Conservation (phyloP, 2,888 invertebrate species). For the Onchidella celtica region DNA sequence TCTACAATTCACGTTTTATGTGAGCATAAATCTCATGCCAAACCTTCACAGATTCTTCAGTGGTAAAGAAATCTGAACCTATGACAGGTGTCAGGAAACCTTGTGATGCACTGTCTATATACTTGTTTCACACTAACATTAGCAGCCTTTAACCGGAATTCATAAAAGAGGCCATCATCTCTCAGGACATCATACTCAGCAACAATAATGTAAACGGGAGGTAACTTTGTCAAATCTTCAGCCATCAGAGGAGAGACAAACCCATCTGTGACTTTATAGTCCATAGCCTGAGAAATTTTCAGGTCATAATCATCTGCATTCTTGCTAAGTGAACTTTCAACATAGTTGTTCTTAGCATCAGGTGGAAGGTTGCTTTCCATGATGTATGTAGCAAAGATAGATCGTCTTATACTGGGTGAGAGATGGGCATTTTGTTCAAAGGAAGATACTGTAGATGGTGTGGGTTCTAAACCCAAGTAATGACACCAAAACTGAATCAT, state of each 20-base stretch:
- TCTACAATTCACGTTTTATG: not conserved
- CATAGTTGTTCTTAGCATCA: not conserved
- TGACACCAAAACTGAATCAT: slow-evolving; percentile 38
- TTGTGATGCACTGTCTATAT: slow-evolving; percentile 15
- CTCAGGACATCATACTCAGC: slow-evolving; percentile 37
- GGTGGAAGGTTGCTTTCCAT: not conserved
- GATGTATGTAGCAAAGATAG: slow-evolving; percentile 24
- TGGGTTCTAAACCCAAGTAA: slow-evolving; percentile 29
- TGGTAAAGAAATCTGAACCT: not conserved
- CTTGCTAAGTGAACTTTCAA: not conserved
- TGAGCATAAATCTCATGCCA: slow-evolving; percentile 25
- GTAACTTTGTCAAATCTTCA: slow-evolving; percentile 25
- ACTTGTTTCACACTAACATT: slow-evolving; percentile 20
- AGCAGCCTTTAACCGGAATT: not conserved
- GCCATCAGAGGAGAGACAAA: slow-evolving; percentile 37
- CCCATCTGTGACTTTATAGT: slow-evolving; percentile 28
- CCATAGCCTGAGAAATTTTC: slow-evolving; percentile 6
- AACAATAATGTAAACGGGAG: slow-evolving; percentile 15
- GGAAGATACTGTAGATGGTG: not conserved
- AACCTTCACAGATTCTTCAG: not conserved
- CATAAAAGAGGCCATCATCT: slow-evolving; percentile 40
- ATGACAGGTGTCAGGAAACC: slow-evolving; percentile 1
- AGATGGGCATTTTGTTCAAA: slow-evolving; percentile 22
- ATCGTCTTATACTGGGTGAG: not conserved
- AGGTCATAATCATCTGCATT: not conserved